Evolutionary conservation across 2,888 invertebrate genomes (phyloP).

Genomic region (Mylabris sibirica): DNA sequence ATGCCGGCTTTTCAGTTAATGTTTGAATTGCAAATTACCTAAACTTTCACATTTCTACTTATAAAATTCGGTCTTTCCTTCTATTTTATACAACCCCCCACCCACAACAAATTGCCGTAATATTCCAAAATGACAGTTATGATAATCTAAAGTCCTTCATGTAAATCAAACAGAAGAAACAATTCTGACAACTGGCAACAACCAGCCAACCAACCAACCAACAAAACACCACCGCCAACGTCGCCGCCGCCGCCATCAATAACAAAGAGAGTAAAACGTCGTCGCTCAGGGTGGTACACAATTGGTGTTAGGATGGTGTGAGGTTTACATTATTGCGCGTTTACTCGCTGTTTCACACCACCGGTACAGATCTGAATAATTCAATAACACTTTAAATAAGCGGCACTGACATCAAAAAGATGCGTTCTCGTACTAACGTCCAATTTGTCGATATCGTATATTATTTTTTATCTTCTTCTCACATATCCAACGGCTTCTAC

Average conservation of each 20-base stretch:
- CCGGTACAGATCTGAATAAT: constrained; percentile 57
- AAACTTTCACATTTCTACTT: background rate
- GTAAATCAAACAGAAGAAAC: constrained; percentile 36
- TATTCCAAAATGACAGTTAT: constrained; percentile 3
- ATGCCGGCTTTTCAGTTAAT: background rate
- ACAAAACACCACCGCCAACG: background rate
- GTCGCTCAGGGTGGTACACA: constrained; percentile 43
- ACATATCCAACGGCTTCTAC: background rate
- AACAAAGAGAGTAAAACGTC: constrained; percentile 37
- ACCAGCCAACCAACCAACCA: constrained; percentile 28
- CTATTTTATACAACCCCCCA: background rate
- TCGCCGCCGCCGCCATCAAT: constrained; percentile 16
- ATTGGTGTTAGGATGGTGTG: constrained; percentile 47
- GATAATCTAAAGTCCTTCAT: constrained; percentile 18
- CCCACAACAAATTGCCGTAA: background rate
- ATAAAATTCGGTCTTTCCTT: constrained; percentile 6
- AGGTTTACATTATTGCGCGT: constrained; percentile 56
- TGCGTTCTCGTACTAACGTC: constrained; percentile 34
- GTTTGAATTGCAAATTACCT: constrained; percentile 12
- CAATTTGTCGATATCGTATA: background rate
- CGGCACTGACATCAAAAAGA: constrained; percentile 56
- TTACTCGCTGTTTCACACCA: constrained; percentile 57
- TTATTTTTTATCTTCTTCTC: background rate
- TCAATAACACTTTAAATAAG: constrained; percentile 58
- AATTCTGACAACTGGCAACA: constrained; percentile 36